Evolutionary conservation across 2,113 vertebrate species (phyloP).

Genomic region (Rutilus rutilus): DNA sequence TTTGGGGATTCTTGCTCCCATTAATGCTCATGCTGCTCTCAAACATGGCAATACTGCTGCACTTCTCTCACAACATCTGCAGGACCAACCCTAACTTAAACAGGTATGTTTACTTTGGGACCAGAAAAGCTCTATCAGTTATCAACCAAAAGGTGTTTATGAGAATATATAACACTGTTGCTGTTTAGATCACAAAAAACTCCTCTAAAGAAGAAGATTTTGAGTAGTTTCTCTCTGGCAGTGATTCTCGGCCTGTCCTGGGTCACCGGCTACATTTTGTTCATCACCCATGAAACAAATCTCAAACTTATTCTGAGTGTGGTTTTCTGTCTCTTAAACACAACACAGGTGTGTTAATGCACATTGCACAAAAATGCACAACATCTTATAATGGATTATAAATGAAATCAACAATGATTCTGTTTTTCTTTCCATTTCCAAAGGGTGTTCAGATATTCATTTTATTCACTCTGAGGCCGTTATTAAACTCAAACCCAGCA

Average conservation of each 20-base stretch:
- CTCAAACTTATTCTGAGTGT: conserved; percentile 63
- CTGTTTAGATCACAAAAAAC: conserved; percentile 56
- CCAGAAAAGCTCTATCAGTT: not conserved
- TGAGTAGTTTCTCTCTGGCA: conserved; percentile 64
- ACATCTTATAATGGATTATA: not conserved
- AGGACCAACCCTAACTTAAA: conserved; percentile 54
- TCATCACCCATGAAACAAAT: conserved; percentile 53
- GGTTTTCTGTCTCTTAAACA: conserved; percentile 74
- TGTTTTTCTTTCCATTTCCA: not conserved
- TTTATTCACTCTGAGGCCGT: conserved; percentile 60
- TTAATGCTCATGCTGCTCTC: conserved; percentile 64
- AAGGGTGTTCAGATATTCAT: conserved; percentile 70
- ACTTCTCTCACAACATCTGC: conserved; percentile 61
- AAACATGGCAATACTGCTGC: conserved; percentile 66
- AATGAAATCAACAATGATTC: not conserved
- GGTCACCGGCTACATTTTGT: conserved; percentile 70
- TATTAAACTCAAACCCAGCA: not conserved
- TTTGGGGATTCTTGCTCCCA: conserved; percentile 71
- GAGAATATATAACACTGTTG: not conserved
- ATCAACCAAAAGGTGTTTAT: not conserved
- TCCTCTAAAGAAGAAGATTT: conserved; percentile 67
- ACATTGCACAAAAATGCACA: not conserved
- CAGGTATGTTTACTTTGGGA: conserved; percentile 8
- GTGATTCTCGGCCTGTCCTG: conserved; percentile 74
- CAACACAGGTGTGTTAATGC: conserved; percentile 63